Evolutionary conservation across 1,140 invertebrate genomes (phyloP).

Genomic region (Mesaphorura yosii): DNA sequence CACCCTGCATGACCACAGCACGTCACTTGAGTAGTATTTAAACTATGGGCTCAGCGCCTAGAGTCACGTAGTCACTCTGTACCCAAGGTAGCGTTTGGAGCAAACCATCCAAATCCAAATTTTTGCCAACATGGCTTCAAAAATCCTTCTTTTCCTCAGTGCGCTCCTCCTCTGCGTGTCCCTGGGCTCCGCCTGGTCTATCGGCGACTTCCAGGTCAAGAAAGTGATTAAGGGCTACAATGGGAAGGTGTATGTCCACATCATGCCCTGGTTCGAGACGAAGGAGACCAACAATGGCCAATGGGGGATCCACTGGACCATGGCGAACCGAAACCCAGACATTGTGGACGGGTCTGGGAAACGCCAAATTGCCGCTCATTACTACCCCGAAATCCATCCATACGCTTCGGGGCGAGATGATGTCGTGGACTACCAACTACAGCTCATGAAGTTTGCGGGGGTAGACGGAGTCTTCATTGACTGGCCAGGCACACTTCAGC

Average conservation of each 20-base stretch:
- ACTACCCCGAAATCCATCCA: slow-evolving; percentile 15
- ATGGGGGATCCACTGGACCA: slow-evolving; percentile 21
- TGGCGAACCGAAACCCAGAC: slow-evolving; percentile 20
- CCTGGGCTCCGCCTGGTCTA: too few species aligned
- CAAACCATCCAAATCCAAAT: too few species aligned
- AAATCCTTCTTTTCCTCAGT: too few species aligned
- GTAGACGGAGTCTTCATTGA: slow-evolving; percentile 15
- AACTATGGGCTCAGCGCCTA: too few species aligned
- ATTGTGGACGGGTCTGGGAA: slow-evolving; percentile 2
- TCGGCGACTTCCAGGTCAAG: too few species aligned
- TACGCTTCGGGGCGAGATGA: slow-evolving; percentile 16
- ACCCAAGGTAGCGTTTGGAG: too few species aligned
- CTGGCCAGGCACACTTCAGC: slow-evolving; percentile 12
- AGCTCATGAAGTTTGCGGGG: slow-evolving; percentile 12
- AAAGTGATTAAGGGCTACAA: not conserved
- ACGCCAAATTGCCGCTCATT: slow-evolving; percentile 18
- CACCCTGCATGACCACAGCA: too few species aligned
- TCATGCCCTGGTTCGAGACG: slow-evolving; percentile 8
- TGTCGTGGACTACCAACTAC: slow-evolving; percentile 10
- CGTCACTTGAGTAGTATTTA: too few species aligned
- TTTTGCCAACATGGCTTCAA: too few species aligned
- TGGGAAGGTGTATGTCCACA: slow-evolving; percentile 1
- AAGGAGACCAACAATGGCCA: not conserved
- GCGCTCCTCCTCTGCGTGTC: too few species aligned
- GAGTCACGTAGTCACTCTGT: too few species aligned